A percentile compares a stretch with the other conserved stretches of the same genome.
Evolutionary conservation across 2,888 invertebrate genomes (phyloP).

Genomic region (Agrilus biguttatus): DNA sequence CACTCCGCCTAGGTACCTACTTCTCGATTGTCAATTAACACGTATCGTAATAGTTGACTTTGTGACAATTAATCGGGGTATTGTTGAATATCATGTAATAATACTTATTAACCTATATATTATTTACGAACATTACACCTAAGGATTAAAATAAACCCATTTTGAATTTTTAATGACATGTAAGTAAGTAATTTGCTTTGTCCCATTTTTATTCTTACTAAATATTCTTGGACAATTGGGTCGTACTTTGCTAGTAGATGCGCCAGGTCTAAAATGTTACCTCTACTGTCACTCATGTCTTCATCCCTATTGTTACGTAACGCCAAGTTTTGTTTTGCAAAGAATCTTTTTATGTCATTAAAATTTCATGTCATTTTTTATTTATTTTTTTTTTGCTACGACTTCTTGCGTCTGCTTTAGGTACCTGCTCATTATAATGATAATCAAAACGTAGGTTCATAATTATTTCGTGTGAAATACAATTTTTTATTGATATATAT

Average conservation of each 20-base stretch:
- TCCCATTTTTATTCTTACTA: constrained; percentile 1
- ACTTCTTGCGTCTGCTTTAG: no score
- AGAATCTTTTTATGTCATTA: constrained; percentile 3
- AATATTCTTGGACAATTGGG: constrained; percentile 8
- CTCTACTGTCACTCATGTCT: constrained; percentile 3
- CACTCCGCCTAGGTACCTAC: no score
- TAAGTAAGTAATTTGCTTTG: constrained; percentile 1
- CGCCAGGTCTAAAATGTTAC: constrained; percentile 6
- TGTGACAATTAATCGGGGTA: no score
- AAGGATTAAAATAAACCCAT: constrained; percentile 5
- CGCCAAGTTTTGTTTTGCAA: constrained; percentile 9
- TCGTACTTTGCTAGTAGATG: constrained; percentile 9
- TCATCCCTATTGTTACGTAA: constrained; percentile 5
- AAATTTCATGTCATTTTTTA: constrained; percentile 8
- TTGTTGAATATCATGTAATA: no score
- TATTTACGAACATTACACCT: no score
- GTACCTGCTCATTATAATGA: no score
- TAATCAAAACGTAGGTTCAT: no score
- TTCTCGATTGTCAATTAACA: no score
- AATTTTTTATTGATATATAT: no score
- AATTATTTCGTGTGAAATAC: no score
- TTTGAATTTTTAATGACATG: constrained; percentile 8
- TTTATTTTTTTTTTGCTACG: constrained; percentile 4
- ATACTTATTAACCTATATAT: no score
- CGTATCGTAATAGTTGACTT: no score